A percentile compares a stretch with the other conserved stretches of the same genome.
Evolutionary conservation across 2,888 invertebrate genomes (phyloP).

Genomic region (Drosophila cracens): DNA sequence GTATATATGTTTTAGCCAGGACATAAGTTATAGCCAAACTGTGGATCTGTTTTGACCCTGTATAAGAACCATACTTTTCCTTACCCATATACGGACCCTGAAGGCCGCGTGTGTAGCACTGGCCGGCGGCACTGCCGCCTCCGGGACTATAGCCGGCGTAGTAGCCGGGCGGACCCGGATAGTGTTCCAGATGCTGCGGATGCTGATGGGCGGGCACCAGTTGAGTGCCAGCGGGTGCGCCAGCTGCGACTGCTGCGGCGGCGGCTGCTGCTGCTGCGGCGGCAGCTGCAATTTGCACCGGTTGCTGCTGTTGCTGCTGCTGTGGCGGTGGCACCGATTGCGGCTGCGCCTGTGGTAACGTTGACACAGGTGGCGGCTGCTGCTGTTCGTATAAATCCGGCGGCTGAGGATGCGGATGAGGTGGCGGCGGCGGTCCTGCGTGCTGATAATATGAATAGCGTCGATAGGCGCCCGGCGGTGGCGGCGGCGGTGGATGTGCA

Average conservation of each 20-base stretch:
- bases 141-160: constrained; percentile 86
- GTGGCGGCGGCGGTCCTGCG: constrained; percentile 56
- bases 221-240: constrained; percentile 81
- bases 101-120: constrained; percentile 87
- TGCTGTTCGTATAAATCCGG: constrained; percentile 83
- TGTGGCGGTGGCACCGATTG: constrained; percentile 29
- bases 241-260: constrained; percentile 53
- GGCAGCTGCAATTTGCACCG: constrained; percentile 57
- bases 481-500: constrained; percentile 82
- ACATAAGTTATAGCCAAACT: background rate
- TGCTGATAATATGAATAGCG: constrained; percentile 74
- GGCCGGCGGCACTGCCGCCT: constrained; percentile 82
- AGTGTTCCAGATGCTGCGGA: constrained; percentile 85
- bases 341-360: background rate
- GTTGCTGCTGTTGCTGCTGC: constrained; percentile 45
- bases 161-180: constrained; percentile 87
- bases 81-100: constrained; percentile 85
- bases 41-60: background rate
- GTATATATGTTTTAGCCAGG: background rate
- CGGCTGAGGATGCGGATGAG: constrained; percentile 64
- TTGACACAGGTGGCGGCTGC: constrained; percentile 56
- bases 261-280: constrained; percentile 66
- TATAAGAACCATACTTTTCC: constrained; percentile 85
- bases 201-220: constrained; percentile 84
- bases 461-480: constrained; percentile 72